Percentiles rank a stretch among this genome's conserved stretches.
These are phyloP conservation scores for Ormia ochracea DNA, from an alignment of 2,888 invertebrate species.

Conservation along the genomic window DNA sequence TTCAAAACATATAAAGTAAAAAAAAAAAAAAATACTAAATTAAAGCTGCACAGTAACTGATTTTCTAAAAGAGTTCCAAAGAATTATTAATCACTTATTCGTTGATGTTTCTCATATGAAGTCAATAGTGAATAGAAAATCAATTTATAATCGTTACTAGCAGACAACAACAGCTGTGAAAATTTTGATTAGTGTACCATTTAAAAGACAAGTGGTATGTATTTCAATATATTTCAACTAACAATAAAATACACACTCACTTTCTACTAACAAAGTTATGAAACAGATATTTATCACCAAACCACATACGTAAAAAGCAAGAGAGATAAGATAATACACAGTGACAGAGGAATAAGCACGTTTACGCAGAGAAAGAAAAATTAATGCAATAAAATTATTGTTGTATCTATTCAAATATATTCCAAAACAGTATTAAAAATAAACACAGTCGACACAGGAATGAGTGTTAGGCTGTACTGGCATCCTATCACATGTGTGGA, in stretches of 20 bases:
- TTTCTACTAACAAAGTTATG: conserved; percentile 17
- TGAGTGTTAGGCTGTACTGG: too few relatives aligned
- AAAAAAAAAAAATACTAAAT: not conserved
- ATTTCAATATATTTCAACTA: too few relatives aligned
- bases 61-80: not conserved
- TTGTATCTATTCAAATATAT: too few relatives aligned
- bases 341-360: not conserved
- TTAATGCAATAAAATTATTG: too few relatives aligned
- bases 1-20: too few relatives aligned
- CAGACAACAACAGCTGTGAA: not conserved
- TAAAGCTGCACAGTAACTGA: not conserved
- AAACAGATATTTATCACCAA: not conserved
- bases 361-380: not conserved
- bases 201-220: not conserved
- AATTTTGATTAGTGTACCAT: not conserved
- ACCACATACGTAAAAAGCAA: not conserved
- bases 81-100: not conserved
- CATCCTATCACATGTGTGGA: too few relatives aligned
- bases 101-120: not conserved
- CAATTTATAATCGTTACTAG: not conserved
- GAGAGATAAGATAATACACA: conserved; percentile 25
- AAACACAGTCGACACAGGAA: too few relatives aligned
- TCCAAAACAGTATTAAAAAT: too few relatives aligned
- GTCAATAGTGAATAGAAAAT: not conserved
- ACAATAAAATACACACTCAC: not conserved